Evolutionary conservation across 2,888 invertebrate genomes (phyloP), one percentile per base, ranked within the genome.

Genomic region (Cloeon dipterum): DNA sequence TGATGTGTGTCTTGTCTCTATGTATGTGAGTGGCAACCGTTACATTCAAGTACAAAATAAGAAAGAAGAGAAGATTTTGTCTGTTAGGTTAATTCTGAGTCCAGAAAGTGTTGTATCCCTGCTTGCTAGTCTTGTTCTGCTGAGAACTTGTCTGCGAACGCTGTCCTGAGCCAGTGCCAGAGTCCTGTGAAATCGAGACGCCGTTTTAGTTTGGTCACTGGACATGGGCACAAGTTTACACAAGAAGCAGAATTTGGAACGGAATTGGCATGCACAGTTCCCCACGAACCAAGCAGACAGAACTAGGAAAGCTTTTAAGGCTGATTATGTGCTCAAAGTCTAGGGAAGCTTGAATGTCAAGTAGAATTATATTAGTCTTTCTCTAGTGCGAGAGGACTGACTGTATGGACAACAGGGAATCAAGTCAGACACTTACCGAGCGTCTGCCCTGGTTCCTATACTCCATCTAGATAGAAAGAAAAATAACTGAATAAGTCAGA

Each of bases 121-220:
- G 68, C 58, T 72, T 73, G 38, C 59, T 59, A 21, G 57, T 49
- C 47, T 68, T 50, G 41, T 46, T 63, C 37, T 66, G 61, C 46
- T 68, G 65, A 54, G 63, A 66, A 34, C 58, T 54, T 37, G 54
- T 50, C 50, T 64, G 63, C 40, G 63, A 58, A 39, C 65, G 57
- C 44, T 63, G 59, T 35, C 61, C 57, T 1, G 62, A 63, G 40
- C 62, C 52, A 54, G 49, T 60, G 13, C 61, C 62, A 38, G 67
- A 65, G 57, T 71, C 71, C 70, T 70, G 58, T 7, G 35, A 26
- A n/a, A n/a, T n/a, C n/a, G n/a, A n/a, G 11, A 37, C 11, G 36
- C n/a, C 11, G 37, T 2, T 11, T 4, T 11, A n/a, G n/a, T 20
- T 23, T 23, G 23, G 23, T 11, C 23, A 3, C 23, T 11, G 11